Evolutionary conservation across 2,113 vertebrate genomes (phyloP).

Genomic region (Ramphastos sulfuratus): DNA sequence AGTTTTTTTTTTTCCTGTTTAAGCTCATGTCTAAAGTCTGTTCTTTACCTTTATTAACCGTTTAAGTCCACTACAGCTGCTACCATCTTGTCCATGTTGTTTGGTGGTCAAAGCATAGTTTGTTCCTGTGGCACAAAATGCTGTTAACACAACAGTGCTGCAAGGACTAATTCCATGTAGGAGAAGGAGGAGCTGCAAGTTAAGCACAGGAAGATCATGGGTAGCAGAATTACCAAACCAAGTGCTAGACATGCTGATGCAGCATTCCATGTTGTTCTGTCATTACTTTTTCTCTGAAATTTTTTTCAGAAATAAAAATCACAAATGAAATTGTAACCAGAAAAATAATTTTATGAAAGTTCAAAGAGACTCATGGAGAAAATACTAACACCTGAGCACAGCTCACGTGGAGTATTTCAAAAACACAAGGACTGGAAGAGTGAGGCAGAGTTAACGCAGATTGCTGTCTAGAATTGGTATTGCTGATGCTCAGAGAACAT

Average conservation of each 20-base stretch:
- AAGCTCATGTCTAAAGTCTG: background rate
- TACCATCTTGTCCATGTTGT: background rate
- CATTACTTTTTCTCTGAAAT: background rate
- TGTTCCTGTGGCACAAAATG: background rate
- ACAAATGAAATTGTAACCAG: background rate
- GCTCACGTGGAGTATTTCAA: background rate
- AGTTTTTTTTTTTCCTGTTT: background rate
- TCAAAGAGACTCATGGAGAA: background rate
- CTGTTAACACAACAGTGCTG: background rate
- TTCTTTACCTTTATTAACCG: background rate
- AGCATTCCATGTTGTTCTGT: background rate
- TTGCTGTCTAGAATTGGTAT: background rate
- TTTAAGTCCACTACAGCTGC: background rate
- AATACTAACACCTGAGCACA: background rate
- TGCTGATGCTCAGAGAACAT: background rate
- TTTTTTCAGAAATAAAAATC: background rate
- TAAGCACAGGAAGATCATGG: background rate
- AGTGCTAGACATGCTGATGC: background rate
- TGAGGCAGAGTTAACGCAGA: background rate
- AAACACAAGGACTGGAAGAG: background rate
- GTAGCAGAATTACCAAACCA: background rate
- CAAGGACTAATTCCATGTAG: background rate
- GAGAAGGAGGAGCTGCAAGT: background rate
- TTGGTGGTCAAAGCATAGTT: background rate
- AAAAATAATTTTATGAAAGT: background rate